These are phyloP conservation scores for Galendromus occidentalis DNA, from an alignment of 1,140 invertebrate species.

Conservation along the genomic window DNA sequence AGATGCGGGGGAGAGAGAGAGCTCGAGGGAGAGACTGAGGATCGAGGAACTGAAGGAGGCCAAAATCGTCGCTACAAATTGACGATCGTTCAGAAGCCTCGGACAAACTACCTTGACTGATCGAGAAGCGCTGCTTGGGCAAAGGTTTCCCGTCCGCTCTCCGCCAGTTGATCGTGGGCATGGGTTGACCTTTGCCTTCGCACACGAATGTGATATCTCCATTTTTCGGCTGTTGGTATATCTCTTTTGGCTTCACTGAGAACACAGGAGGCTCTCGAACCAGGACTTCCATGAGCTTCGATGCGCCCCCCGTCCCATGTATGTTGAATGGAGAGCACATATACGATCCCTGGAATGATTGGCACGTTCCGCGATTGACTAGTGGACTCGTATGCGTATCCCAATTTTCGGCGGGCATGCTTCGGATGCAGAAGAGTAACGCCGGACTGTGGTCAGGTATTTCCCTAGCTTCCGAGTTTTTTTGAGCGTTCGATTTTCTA, in stretches of 20 bases:
- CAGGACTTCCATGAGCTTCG: slow-evolving; percentile 76
- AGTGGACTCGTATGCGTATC: too few relatives aligned
- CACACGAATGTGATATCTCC: slow-evolving; percentile 71
- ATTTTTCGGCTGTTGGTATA: slow-evolving; percentile 24
- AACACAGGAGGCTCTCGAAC: slow-evolving; percentile 42
- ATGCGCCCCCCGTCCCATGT: slow-evolving; percentile 73
- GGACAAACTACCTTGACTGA: slow-evolving; percentile 33
- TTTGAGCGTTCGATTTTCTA: too few relatives aligned
- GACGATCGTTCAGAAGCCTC: too few relatives aligned
- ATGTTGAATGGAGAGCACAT: slow-evolving; percentile 85
- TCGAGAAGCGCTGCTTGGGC: slow-evolving; percentile 5
- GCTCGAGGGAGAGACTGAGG: too few relatives aligned
- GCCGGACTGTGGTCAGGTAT: too few relatives aligned
- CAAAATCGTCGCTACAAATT: too few relatives aligned
- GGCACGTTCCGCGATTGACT: too few relatives aligned
- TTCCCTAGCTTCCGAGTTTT: too few relatives aligned
- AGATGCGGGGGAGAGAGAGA: too few relatives aligned
- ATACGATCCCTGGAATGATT: slow-evolving; percentile 47
- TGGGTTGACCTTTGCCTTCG: slow-evolving; percentile 72
- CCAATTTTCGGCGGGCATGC: too few relatives aligned
- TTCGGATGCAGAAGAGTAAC: too few relatives aligned
- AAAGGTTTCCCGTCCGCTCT: slow-evolving; percentile 26
- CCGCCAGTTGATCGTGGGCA: slow-evolving; percentile 70
- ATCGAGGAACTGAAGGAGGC: too few relatives aligned
- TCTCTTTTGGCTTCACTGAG: slow-evolving; percentile 24